These are phyloP conservation scores for Sylvia atricapilla DNA, from an alignment of 2,113 vertebrate species.

Conservation along the genomic window DNA sequence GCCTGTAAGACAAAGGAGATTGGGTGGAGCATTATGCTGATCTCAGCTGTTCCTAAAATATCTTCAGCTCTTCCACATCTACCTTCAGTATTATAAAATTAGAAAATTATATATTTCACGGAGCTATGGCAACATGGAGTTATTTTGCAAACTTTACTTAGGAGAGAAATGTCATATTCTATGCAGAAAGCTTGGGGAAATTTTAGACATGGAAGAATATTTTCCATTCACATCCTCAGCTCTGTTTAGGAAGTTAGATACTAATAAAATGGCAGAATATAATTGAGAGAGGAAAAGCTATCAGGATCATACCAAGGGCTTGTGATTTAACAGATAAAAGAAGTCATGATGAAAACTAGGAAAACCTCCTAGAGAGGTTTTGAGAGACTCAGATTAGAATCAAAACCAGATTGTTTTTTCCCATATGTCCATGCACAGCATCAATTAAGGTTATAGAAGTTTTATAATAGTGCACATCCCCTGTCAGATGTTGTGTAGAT, in stretches of 20 bases:
- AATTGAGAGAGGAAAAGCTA: not conserved
- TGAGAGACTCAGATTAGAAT: not conserved
- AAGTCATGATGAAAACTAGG: not conserved
- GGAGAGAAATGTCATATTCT: not conserved
- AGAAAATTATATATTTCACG: not conserved
- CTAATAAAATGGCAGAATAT: not conserved
- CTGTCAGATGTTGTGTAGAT: rapidly evolving
- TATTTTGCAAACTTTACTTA: not conserved
- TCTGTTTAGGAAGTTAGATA: not conserved
- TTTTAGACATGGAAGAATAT: not conserved
- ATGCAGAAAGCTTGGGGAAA: not conserved
- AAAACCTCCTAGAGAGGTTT: not conserved
- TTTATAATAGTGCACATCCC: too few relatives aligned
- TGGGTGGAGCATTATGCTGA: not conserved
- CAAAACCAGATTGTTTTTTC: not conserved
- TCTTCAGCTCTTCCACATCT: not conserved
- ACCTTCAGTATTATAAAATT: not conserved
- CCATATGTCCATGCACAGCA: not conserved
- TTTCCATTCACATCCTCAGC: not conserved
- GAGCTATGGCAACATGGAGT: not conserved
- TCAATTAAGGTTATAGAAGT: not conserved
- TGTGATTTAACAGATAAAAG: not conserved
- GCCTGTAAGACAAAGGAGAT: not conserved
- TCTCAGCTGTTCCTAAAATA: not conserved
- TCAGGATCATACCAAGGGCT: not conserved